A percentile compares a stretch with the other conserved stretches of the same genome.
Evolutionary conservation across 2,888 invertebrate genomes (phyloP).

Genomic region (Branchellion lobata): DNA sequence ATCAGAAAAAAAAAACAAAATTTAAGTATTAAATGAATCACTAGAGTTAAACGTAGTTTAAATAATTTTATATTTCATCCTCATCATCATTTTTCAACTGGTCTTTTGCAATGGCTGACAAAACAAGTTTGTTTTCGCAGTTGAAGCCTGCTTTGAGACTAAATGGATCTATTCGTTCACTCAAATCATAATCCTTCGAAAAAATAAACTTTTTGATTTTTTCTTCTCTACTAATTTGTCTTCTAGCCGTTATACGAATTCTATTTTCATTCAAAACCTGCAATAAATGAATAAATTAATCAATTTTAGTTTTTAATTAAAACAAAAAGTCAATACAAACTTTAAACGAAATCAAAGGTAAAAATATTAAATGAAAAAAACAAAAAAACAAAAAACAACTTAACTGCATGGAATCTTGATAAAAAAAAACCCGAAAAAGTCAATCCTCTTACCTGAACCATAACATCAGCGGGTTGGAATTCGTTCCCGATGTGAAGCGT

Average conservation of each 20-base stretch:
- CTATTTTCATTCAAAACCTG: slow-evolving; percentile 50
- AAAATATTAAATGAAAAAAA: too few relatives aligned
- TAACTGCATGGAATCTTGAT: too few relatives aligned
- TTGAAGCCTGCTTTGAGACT: slow-evolving; percentile 49
- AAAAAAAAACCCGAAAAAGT: too few relatives aligned
- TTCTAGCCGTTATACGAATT: slow-evolving; percentile 51
- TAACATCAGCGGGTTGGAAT: slow-evolving; percentile 50
- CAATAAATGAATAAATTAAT: not conserved
- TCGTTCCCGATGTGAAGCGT: slow-evolving; percentile 35
- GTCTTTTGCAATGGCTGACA: slow-evolving; percentile 51
- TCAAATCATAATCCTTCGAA: slow-evolving; percentile 50
- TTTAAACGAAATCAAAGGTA: too few relatives aligned
- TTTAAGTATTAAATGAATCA: too few relatives aligned
- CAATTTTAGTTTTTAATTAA: not conserved
- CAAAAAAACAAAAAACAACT: too few relatives aligned
- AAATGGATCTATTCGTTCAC: slow-evolving; percentile 51
- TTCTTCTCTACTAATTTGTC: slow-evolving; percentile 50
- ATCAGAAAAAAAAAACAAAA: too few relatives aligned
- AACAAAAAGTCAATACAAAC: too few relatives aligned
- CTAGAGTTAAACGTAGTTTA: too few relatives aligned
- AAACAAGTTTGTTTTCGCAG: slow-evolving; percentile 48
- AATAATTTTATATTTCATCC: slow-evolving; percentile 71
- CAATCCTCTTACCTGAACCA: slow-evolving; percentile 51
- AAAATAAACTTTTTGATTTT: slow-evolving; percentile 49
- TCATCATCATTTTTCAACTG: slow-evolving; percentile 16